Conservation (phyloP, 2,797 vertebrate species). For the Micropoecilia bifurca region DNA sequence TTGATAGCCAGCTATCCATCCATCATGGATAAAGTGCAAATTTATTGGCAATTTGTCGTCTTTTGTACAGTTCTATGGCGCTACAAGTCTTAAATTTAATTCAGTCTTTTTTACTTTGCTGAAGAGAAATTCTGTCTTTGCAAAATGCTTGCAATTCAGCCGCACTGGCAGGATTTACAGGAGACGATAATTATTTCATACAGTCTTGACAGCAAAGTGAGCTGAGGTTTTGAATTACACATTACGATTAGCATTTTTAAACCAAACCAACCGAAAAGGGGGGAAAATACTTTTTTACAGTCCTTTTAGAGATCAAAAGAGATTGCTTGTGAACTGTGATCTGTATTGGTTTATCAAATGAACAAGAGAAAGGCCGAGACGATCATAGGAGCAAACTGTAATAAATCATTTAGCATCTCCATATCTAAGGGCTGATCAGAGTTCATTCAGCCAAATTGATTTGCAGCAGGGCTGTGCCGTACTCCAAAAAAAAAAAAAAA, state of each 20-base stretch:
- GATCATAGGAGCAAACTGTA: constrained; percentile 15
- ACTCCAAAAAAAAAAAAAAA: background rate
- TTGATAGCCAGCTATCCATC: no score
- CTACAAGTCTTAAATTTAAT: no score
- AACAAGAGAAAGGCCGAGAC: background rate
- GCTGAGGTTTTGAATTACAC: background rate
- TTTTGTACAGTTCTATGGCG: no score
- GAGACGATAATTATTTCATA: background rate
- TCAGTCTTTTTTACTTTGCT: no score
- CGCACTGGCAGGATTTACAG: background rate
- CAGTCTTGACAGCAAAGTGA: background rate
- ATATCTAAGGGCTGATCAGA: constrained; percentile 14
- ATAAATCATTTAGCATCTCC: constrained; percentile 18
- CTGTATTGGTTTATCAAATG: background rate
- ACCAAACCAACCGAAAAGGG: background rate
- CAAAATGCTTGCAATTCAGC: background rate
- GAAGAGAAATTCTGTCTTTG: background rate
- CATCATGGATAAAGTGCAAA: no score
- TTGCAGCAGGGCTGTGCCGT: constrained; percentile 14
- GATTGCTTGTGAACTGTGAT: background rate
- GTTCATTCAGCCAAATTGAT: constrained; percentile 33
- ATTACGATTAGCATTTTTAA: background rate
- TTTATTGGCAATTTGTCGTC: no score
- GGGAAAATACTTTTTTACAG: background rate
- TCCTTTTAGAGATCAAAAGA: background rate